Conservation (phyloP, 2,113 vertebrate genomes). For the Neopipo cinnamomea region DNA sequence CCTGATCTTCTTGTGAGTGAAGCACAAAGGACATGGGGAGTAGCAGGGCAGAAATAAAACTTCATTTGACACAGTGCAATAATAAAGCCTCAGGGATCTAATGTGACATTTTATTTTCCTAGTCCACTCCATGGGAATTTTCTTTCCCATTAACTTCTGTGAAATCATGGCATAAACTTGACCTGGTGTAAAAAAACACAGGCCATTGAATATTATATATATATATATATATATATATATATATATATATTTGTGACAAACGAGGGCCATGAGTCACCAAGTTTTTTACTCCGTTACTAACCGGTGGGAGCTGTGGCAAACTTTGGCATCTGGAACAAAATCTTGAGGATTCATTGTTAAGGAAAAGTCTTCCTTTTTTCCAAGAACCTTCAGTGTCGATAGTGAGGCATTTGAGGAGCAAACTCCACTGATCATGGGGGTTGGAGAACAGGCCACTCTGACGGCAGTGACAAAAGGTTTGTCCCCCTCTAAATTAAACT, state of each 20-base stretch:
- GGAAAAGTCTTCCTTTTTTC: background rate
- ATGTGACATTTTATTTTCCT: background rate
- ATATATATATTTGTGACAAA: background rate
- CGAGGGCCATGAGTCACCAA: background rate
- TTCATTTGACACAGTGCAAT: background rate
- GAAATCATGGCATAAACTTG: background rate
- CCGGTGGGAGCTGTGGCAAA: fast-evolving
- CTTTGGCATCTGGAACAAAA: background rate
- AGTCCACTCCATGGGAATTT: background rate
- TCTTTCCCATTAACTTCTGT: background rate
- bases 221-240: background rate
- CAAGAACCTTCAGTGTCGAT: background rate
- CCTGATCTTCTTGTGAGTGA: background rate
- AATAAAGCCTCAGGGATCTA: background rate
- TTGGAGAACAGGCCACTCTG: background rate
- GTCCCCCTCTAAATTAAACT: background rate
- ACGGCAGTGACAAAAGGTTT: background rate
- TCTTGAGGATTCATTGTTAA: background rate
- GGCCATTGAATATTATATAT: background rate
- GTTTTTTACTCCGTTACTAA: background rate
- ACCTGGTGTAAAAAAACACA: background rate
- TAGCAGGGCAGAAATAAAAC: background rate
- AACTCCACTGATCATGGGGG: background rate
- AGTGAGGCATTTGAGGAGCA: background rate
- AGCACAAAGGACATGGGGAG: background rate